A percentile compares a stretch with the other conserved stretches of the same genome.
phyloP scores from a whole-genome alignment of 2,797 vertebrate species.

The Pseudochirops corinnae region DNA sequence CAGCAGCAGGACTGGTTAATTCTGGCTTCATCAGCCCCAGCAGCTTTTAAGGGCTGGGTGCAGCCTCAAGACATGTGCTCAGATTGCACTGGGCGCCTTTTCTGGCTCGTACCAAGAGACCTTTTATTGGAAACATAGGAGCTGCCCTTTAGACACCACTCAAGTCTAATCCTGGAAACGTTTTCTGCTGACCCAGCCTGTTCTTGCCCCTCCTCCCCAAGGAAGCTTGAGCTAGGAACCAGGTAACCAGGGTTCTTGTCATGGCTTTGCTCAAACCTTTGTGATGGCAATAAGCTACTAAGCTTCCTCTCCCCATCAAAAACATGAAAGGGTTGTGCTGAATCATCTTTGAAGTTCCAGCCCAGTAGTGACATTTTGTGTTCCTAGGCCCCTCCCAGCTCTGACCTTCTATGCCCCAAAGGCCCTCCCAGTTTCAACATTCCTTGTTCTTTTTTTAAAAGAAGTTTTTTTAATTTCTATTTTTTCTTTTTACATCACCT shows the following conservation, averaged over 20 bases:
- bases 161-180: neutral
- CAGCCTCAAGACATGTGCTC: neutral
- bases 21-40: neutral
- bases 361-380: neutral
- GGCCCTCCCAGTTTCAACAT: neutral
- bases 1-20: neutral
- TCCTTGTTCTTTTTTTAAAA: neutral
- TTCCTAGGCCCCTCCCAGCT: neutral
- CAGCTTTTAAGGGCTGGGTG: neutral
- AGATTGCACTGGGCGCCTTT: neutral
- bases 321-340: neutral
- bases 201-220: neutral
- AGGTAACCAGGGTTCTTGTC: neutral
- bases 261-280: neutral
- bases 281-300: neutral
- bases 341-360: neutral
- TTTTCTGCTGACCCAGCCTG: neutral
- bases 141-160: neutral
- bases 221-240: neutral
- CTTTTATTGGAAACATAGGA: neutral
- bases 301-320: neutral
- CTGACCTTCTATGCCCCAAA: neutral
- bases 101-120: neutral
- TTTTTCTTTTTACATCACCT: neutral
- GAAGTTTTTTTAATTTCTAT: neutral